Base-by-base conservation (phyloP, 2,113 vertebrate species). In the Spilogale gracilis region DNA sequence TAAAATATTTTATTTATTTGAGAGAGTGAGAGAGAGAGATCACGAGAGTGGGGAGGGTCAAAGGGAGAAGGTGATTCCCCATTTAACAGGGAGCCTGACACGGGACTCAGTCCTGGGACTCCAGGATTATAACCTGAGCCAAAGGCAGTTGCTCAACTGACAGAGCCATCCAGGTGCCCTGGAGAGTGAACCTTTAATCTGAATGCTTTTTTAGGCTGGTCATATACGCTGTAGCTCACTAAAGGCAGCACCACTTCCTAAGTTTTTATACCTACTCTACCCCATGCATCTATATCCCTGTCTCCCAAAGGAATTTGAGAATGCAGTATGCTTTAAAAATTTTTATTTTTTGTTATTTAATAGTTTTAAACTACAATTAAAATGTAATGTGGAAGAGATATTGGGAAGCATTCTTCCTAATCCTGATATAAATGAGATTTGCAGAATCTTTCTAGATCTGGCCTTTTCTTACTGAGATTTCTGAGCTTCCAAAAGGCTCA, bases 381-480 rank as follows among this genome's bases (percentile, higher is more conserved):
- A 95, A 87, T 14, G 23, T 69, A 86, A 71, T 60, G 58, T 17
- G 2, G 27, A 18, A 83, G 43, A 82, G 6, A 7, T 76, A 27
- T 27, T 81, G 27, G 50, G 45, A 86, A 94, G 20, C 48, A 61
- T 67, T 92, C n/a, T 88, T 91, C 52, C 67, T 76, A 92, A 67
- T 56, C 21, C 52, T 71, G 45, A 92, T 74, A 25, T 20, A 1
- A n/a, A 89, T 58, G 21, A 73, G 20, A 61, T 89, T 74, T 83
- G 58, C 61, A 38, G 69, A 83, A 48, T 56, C 16, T 78, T 78
- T 89, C 27, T 21, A 82, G 50, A 63, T 89, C 9, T 79, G 21
- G 25, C 38, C 21, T 90, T 94, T 78, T 54, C 21, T 86, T 89
- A 86, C 11, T 84, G 11, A 87, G 73, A 93, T 65, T 93, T 93